These are phyloP conservation scores for Machimus atricapillus DNA, from an alignment of 2,888 invertebrate species.

Conservation along the genomic window DNA sequence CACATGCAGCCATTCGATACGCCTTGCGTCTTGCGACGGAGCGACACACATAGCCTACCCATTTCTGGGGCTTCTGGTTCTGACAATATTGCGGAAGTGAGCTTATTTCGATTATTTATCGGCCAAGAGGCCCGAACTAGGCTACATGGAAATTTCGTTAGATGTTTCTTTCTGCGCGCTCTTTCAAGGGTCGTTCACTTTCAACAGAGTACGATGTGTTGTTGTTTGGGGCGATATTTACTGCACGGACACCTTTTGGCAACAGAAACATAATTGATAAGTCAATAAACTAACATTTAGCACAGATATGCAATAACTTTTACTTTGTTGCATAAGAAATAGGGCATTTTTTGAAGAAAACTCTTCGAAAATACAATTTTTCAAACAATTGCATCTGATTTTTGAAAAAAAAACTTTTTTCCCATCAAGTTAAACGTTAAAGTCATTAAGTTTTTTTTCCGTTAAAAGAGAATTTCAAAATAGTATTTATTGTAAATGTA, in stretches of 20 bases:
- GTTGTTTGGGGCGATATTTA: not conserved
- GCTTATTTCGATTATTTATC: conserved; percentile 10
- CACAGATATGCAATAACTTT: not conserved
- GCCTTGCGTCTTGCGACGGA: not conserved
- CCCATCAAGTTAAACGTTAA: no score
- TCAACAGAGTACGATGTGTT: not conserved
- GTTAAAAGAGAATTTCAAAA: no score
- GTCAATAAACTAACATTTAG: not conserved
- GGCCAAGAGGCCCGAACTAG: not conserved
- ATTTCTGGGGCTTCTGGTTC: not conserved
- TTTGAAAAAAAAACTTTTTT: no score
- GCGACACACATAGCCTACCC: not conserved
- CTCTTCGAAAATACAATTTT: not conserved
- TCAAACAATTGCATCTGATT: no score
- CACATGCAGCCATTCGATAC: not conserved
- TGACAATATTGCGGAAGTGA: conserved; percentile 21
- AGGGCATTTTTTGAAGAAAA: not conserved
- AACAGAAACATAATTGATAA: not conserved
- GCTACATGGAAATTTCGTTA: not conserved
- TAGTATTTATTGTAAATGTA: no score
- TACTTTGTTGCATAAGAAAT: not conserved
- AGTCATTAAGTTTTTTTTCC: no score
- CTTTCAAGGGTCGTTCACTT: not conserved
- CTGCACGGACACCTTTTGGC: not conserved
- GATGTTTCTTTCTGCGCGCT: not conserved